Base-by-base conservation (phyloP, 2,797 vertebrate species). In the Orientallactaga sibirica region DNA sequence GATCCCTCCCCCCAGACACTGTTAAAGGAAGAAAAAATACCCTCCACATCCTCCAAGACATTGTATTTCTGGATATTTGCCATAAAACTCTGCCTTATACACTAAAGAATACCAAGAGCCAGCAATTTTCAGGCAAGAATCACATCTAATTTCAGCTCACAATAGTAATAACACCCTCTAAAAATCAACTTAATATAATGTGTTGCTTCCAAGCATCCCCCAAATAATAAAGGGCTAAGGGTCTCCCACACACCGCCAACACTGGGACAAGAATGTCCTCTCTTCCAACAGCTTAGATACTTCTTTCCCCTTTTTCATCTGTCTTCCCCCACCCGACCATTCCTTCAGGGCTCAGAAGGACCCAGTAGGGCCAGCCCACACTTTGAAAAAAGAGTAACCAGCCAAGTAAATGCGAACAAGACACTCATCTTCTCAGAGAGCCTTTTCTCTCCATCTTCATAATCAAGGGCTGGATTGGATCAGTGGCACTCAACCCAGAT, bases 41-140 rank as follows among this genome's bases (percentile, higher is more conserved):
- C 48, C 55, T 20, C 0, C 0, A 4, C 20, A 4, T 68, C 62
- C 85, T 79, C 80, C 12, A 67, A 81, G 41, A n/a, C 55, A 24
- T 58, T n/a, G 15, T 75, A 24, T 66, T 82, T 61, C 48, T 86
- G 73, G n/a, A 12, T 66, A 24, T 43, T 91, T 91, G 66, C 55
- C 83, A 86, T 43, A 82, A 55, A 18, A 24, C 58, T 82, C 87
- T 78, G 14, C 52, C 3, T 90, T 48, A 71, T 5, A 22, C 25
- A 43, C 33, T 55, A 64, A 94, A 20, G 9, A 67, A 24, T 48
- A 70, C 66, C 18, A 48, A 73, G n/a, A 93, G 61, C 61, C 86
- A 29, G 91, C 61, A 20, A 6, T 86, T 95, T 88, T 67, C 89
- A 55, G 86, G 62, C 25, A 64, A 64, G 75, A 79, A 78, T 94